phyloP scores from a whole-genome alignment of 35 echinoderm and acorn worm species.

The Hemicentrotus pulcherrimus region DNA sequence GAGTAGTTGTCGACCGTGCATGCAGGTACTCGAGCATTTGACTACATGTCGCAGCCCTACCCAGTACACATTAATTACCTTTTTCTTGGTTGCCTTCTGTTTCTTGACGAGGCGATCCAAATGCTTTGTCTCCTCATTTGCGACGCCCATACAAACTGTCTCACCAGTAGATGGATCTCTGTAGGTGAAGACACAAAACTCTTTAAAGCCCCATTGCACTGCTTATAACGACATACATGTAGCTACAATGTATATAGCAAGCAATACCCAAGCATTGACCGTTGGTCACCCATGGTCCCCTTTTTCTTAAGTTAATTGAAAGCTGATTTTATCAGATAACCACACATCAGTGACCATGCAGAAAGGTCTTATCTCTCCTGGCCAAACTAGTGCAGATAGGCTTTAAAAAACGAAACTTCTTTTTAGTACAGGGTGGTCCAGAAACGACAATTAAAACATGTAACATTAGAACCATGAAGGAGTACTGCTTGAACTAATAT shows the following conservation, averaged over 20 bases:
- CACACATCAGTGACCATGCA: too few species aligned
- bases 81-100: conserved; percentile 37
- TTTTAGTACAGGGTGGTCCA: not conserved
- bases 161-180: not conserved
- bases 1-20: too few species aligned
- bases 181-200: not conserved
- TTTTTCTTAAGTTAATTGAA: too few species aligned
- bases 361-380: too few species aligned
- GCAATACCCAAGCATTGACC: too few species aligned
- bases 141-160: not conserved
- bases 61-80: not conserved
- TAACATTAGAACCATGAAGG: not conserved
- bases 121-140: conserved; percentile 36
- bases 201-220: not conserved
- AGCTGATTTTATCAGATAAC: too few species aligned
- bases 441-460: not conserved
- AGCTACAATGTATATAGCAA: not conserved
- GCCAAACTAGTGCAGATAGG: too few species aligned
- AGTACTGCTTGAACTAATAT: too few species aligned
- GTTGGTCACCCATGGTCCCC: too few species aligned
- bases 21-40: too few species aligned
- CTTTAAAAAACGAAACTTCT: not conserved
- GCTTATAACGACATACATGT: not conserved
- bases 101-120: conserved; percentile 33
- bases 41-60: too few species aligned